Evolutionary conservation across 2,888 invertebrate genomes (phyloP).

Genomic region (Eueremaeus valkanovi): DNA sequence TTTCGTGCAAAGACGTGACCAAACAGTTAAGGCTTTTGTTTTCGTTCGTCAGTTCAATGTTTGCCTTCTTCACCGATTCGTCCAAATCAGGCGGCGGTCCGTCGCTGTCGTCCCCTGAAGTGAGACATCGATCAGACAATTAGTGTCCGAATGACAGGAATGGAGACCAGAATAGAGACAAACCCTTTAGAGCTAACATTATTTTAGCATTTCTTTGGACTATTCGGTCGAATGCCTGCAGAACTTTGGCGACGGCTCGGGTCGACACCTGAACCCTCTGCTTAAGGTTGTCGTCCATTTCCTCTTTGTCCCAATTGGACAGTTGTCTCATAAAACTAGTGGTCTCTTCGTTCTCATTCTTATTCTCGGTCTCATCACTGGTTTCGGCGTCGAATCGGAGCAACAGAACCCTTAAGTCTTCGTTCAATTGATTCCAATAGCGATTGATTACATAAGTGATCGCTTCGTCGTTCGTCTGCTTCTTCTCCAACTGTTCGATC

Average conservation of each 20-base stretch:
- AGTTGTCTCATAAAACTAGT: constrained; percentile 91
- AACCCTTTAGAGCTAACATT: constrained; percentile 69
- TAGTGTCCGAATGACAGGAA: background rate
- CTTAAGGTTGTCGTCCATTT: constrained; percentile 63
- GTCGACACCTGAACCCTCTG: constrained; percentile 66
- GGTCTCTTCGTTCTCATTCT: constrained; percentile 93
- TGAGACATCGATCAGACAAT: too few species aligned
- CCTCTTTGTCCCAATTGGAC: constrained; percentile 96
- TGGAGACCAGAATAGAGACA: background rate
- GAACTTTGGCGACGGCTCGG: constrained; percentile 90
- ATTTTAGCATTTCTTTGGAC: constrained; percentile 95
- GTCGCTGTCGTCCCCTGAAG: constrained; percentile 23
- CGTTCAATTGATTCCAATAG: constrained; percentile 77
- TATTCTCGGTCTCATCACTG: constrained; percentile 90
- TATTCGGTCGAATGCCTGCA: constrained; percentile 91
- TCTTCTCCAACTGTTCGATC: constrained; percentile 87
- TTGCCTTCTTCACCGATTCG: constrained; percentile 76
- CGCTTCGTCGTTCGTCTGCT: constrained; percentile 95
- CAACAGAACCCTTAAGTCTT: constrained; percentile 86
- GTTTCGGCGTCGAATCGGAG: constrained; percentile 97
- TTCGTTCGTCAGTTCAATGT: constrained; percentile 81
- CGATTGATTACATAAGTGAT: constrained; percentile 95
- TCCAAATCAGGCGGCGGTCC: constrained; percentile 62
- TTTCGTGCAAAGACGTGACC: constrained; percentile 84
- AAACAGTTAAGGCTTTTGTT: constrained; percentile 84